Conservation (phyloP, 2,888 invertebrate species). For the Tinea trinotella region DNA sequence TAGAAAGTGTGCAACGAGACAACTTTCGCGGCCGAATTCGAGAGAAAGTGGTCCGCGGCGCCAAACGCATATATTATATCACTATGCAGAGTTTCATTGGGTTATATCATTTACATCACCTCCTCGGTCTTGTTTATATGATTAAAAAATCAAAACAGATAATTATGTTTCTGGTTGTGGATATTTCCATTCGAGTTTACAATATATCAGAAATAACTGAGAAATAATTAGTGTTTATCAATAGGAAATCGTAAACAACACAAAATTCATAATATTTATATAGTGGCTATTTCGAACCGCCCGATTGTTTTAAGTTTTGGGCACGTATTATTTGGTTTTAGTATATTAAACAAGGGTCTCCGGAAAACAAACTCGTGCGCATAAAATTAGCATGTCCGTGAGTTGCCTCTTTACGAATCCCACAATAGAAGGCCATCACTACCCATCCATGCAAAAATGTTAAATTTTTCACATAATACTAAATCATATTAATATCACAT, state of each 20-base stretch:
- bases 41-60: slow-evolving; percentile 67
- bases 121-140: slow-evolving; percentile 11
- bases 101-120: slow-evolving; percentile 47
- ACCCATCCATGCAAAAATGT: neutral
- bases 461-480: neutral
- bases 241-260: neutral
- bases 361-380: slow-evolving; percentile 45
- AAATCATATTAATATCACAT: neutral
- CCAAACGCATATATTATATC: slow-evolving; percentile 62
- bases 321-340: neutral
- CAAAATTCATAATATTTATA: neutral
- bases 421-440: slow-evolving; percentile 63
- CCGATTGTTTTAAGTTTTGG: neutral
- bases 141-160: neutral
- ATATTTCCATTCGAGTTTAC: neutral
- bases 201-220: neutral
- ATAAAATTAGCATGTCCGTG: slow-evolving; percentile 56
- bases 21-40: slow-evolving; percentile 71
- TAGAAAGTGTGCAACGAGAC: slow-evolving; percentile 65
- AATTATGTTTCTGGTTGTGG: neutral
- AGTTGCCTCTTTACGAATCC: slow-evolving; percentile 54
- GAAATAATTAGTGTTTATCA: neutral
- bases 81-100: slow-evolving; percentile 47
- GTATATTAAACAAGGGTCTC: slow-evolving; percentile 26
- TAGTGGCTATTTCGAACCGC: neutral